A percentile compares a stretch with the other conserved stretches of the same genome.
Conservation (phyloP, 2,797 vertebrate species). For the Anabacerthia variegaticeps region DNA sequence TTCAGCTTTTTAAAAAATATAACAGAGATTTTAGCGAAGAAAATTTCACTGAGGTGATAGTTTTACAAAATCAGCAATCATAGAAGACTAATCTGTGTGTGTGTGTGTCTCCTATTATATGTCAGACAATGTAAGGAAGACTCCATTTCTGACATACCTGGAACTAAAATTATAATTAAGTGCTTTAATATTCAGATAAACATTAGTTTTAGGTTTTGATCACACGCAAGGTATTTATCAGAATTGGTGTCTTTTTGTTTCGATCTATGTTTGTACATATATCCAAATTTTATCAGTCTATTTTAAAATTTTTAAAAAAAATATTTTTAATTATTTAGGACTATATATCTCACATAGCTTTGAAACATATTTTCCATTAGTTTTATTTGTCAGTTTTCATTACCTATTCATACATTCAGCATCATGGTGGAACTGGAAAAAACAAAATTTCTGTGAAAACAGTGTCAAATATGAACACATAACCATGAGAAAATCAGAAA, state of each 20-base stretch:
- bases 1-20: fast-evolving
- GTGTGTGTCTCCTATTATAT: background rate
- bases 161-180: background rate
- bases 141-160: background rate
- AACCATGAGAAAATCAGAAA: background rate
- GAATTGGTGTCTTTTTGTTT: background rate
- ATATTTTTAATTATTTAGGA: background rate
- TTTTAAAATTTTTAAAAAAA: background rate
- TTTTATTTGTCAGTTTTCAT: background rate
- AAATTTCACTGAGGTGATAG: background rate
- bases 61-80: background rate
- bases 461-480: background rate
- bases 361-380: background rate
- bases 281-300: background rate
- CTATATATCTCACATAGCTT: background rate
- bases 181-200: background rate
- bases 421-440: background rate
- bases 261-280: background rate
- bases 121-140: background rate
- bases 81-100: background rate
- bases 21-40: background rate
- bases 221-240: background rate
- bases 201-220: background rate
- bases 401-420: background rate
- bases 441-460: background rate